Evolutionary conservation across 2,888 invertebrate genomes (phyloP).

Genomic region (Herminia tarsipennalis): DNA sequence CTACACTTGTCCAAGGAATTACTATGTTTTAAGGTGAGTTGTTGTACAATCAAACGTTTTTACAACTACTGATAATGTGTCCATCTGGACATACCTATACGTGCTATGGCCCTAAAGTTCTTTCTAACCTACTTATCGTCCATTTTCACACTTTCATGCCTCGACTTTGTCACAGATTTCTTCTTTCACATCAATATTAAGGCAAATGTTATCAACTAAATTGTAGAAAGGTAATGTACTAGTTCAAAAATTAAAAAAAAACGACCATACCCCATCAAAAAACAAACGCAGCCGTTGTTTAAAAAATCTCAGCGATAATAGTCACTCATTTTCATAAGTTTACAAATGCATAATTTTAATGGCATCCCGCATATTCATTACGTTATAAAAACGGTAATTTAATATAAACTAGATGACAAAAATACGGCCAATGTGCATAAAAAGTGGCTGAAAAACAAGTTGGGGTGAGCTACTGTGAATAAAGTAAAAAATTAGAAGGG

Average conservation of each 20-base stretch:
- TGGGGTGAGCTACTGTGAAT: conserved; percentile 59
- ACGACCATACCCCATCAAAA: conserved; percentile 24
- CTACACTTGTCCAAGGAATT: too few species aligned
- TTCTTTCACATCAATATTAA: too few species aligned
- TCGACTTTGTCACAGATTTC: too few species aligned
- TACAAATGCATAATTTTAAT: conserved; percentile 71
- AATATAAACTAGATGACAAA: conserved; percentile 83
- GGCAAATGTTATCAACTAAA: too few species aligned
- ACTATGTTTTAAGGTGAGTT: too few species aligned
- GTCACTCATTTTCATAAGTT: conserved; percentile 69
- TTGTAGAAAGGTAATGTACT: too few species aligned
- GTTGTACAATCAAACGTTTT: too few species aligned
- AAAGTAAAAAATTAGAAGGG: conserved; percentile 66
- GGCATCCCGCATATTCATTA: conserved; percentile 81
- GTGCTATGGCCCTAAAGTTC: too few species aligned
- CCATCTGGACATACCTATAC: too few species aligned
- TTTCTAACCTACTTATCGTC: too few species aligned
- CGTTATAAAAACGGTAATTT: conserved; percentile 81
- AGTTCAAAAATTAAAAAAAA: neutral
- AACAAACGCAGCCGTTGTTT: conserved; percentile 41
- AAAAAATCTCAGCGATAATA: conserved; percentile 67
- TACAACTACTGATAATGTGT: too few species aligned
- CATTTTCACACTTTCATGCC: too few species aligned
- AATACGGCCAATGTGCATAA: conserved; percentile 77
- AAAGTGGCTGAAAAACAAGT: conserved; percentile 67